phyloP scores from a whole-genome alignment of 2,113 vertebrate genomes.

The Bambusicola thoracicus region DNA sequence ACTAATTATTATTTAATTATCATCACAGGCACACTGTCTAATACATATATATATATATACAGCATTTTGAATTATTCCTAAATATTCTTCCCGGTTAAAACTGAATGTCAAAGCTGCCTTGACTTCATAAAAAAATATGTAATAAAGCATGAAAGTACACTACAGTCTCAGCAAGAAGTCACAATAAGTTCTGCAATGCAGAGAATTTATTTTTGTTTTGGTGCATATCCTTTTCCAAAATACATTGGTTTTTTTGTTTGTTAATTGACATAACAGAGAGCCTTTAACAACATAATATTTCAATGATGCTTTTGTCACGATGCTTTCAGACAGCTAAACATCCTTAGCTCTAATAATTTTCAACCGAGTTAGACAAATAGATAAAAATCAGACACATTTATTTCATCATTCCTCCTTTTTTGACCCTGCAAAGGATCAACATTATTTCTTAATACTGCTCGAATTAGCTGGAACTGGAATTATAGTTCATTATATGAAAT shows the following conservation, averaged over 20 bases:
- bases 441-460: not conserved
- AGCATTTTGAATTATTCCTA: not conserved
- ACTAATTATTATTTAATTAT: not conserved
- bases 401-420: not conserved
- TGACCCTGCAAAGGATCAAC: not conserved
- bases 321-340: not conserved
- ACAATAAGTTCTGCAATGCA: not conserved
- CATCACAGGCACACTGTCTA: not conserved
- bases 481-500: not conserved
- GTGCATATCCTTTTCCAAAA: not conserved
- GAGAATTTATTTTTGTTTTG: not conserved
- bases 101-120: not conserved
- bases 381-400: not conserved
- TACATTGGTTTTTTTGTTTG: too few species aligned
- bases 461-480: not conserved
- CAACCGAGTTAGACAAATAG: not conserved
- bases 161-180: not conserved
- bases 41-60: not conserved
- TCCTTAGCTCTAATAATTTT: not conserved
- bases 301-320: not conserved
- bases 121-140: not conserved
- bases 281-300: not conserved
- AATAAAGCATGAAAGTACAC: not conserved
- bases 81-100: not conserved
- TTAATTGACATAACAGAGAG: not conserved